Evolutionary conservation across 2,888 invertebrate species (phyloP), one percentile per base, ranked within the genome.

Genomic region (Acrocyrtus sp.): DNA sequence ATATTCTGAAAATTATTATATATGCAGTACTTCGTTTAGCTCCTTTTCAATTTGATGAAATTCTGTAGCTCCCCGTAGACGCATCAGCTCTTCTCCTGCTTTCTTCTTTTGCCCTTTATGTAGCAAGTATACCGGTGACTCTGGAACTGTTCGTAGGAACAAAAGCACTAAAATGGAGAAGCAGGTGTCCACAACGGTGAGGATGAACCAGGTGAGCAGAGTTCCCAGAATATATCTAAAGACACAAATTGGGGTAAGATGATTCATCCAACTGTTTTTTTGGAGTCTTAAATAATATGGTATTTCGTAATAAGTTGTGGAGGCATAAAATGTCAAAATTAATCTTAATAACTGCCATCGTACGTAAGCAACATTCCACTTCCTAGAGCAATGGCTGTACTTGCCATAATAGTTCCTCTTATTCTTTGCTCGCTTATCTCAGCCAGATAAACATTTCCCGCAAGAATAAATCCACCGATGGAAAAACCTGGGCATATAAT

Each of bases 371-470:
- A 41, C 60, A 79, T 76, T 45, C 78, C 78, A 22, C 74, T 57
- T 43, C 65, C 74, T 24, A 62, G 22, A 21, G 63, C 61, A 41
- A 77, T 62, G 15, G 60, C 15, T 0, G 66, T 66, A 10, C 68
- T 41, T 27, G 77, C 58, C 47, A 74, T 72, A 6, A 77, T 26
- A 21, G 72, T 67, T 12, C 79, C 79, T 67, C 96, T 88, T 80
- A 94, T 90, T 27, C 90, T 89, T 80, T 91, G 92, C 80, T 94
- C 91, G 0, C 94, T 90, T 53, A 94, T 94, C 86, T 97, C 97
- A 50, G 90, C 91, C 4, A 90, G 91, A 83, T 94, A 94, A 76
- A 95, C 88, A 0, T 95, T 95, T 0, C 91, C 92, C 0, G 92
- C 90, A n/a, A 94, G 90, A 81, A 93, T 93, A 82, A 92, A 92